Percentiles rank a stretch among this genome's conserved stretches.
These are phyloP conservation scores for Cervus canadensis DNA, from an alignment of 2,113 vertebrate species.

Conservation along the genomic window DNA sequence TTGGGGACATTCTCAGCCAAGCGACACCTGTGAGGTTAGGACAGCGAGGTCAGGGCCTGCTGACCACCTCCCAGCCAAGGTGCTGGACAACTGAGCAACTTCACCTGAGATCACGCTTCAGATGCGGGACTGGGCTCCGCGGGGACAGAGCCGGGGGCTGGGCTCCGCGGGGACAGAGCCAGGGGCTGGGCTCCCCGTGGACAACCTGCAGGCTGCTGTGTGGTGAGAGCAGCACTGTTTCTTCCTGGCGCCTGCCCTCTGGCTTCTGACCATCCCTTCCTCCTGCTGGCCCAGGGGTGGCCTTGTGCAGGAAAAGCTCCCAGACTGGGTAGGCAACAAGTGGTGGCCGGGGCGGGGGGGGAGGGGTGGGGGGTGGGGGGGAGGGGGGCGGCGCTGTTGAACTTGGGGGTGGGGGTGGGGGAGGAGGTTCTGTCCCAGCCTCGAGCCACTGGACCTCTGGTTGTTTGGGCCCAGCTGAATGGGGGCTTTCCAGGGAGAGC, in stretches of 20 bases:
- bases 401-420: background rate
- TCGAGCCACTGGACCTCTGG: background rate
- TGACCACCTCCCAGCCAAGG: background rate
- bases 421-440: background rate
- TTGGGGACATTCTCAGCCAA: background rate
- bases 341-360: no score
- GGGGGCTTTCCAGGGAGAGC: conserved; percentile 14
- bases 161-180: no score
- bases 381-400: background rate
- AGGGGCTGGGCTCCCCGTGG: no score
- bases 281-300: background rate
- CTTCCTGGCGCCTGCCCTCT: no score
- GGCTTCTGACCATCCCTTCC: background rate
- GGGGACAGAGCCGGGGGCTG: background rate
- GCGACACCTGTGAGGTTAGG: background rate
- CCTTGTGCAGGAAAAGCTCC: background rate
- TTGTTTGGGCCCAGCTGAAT: background rate
- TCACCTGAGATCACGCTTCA: background rate
- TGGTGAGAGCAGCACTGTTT: background rate
- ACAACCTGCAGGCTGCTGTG: background rate
- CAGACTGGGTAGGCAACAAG: no score
- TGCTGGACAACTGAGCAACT: background rate
- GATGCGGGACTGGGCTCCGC: background rate
- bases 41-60: background rate
- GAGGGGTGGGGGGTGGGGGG: no score